A percentile compares a stretch with the other conserved stretches of the same genome.
These are phyloP conservation scores for Rhyzopertha dominica DNA, from an alignment of 1,140 invertebrate genomes.

Conservation along the genomic window DNA sequence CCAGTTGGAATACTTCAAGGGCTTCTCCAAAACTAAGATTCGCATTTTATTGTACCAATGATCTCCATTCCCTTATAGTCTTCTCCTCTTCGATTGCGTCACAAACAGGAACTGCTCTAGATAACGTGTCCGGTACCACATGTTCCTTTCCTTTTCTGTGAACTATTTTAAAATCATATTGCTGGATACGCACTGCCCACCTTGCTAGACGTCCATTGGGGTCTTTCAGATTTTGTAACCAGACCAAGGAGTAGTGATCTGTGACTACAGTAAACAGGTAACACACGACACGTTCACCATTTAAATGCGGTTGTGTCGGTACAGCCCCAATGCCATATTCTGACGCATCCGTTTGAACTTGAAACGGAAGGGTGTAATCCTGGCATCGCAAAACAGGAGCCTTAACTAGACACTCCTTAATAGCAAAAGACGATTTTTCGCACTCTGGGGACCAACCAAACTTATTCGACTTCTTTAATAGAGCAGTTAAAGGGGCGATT, in stretches of 20 bases:
- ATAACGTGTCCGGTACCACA: slow-evolving; percentile 4
- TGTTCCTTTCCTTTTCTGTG: slow-evolving; percentile 36
- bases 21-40: not conserved
- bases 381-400: not conserved
- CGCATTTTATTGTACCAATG: slow-evolving; percentile 6
- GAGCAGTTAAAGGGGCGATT: not conserved
- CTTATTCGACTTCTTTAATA: not conserved
- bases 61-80: not conserved
- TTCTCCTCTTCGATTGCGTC: not conserved
- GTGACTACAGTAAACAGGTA: slow-evolving; percentile 45
- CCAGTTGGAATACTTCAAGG: slow-evolving; percentile 1
- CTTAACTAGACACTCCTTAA: too few relatives aligned
- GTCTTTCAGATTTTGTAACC: slow-evolving; percentile 44
- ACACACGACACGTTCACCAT: slow-evolving; percentile 35
- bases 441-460: slow-evolving; percentile 1
- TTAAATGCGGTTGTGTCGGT: slow-evolving; percentile 19
- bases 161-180: slow-evolving; percentile 40
- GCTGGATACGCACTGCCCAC: slow-evolving; percentile 44
- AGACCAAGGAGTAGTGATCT: slow-evolving; percentile 46
- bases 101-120: not conserved
- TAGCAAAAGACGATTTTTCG: too few relatives aligned
- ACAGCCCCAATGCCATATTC: slow-evolving; percentile 16
- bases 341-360: slow-evolving; percentile 5
- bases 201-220: slow-evolving; percentile 41
- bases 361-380: not conserved